phyloP scores from a whole-genome alignment of 2,113 vertebrate species.

The Oreochromis aureus region DNA sequence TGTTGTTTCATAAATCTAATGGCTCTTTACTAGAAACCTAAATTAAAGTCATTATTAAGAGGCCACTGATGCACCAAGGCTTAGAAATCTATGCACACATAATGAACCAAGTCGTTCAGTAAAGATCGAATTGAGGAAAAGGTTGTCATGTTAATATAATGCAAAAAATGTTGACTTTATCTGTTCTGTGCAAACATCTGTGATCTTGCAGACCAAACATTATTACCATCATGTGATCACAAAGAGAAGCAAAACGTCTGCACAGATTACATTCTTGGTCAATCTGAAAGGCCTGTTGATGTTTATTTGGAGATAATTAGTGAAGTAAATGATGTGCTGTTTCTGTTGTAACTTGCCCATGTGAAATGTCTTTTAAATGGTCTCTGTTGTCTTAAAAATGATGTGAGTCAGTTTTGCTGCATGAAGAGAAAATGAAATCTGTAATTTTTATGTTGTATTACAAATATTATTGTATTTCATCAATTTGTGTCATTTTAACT shows the following conservation, averaged over 20 bases:
- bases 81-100: background rate
- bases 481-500: background rate
- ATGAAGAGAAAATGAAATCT: too few relatives aligned
- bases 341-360: too few relatives aligned
- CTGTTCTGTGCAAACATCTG: background rate
- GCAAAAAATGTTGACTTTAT: background rate
- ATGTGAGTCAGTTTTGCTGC: too few relatives aligned
- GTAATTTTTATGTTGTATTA: background rate
- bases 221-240: background rate
- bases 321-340: rapidly evolving
- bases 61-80: background rate
- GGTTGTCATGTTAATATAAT: background rate
- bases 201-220: background rate
- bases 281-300: background rate
- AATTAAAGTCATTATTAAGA: background rate
- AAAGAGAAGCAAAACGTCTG: background rate
- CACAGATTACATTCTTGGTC: background rate
- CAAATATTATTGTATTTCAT: background rate
- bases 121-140: background rate
- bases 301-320: background rate
- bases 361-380: too few relatives aligned
- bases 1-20: background rate
- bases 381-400: too few relatives aligned
- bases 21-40: background rate
- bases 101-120: background rate